These are phyloP conservation scores for Anhinga anhinga DNA, from an alignment of 2,113 vertebrate species.

Conservation along the genomic window DNA sequence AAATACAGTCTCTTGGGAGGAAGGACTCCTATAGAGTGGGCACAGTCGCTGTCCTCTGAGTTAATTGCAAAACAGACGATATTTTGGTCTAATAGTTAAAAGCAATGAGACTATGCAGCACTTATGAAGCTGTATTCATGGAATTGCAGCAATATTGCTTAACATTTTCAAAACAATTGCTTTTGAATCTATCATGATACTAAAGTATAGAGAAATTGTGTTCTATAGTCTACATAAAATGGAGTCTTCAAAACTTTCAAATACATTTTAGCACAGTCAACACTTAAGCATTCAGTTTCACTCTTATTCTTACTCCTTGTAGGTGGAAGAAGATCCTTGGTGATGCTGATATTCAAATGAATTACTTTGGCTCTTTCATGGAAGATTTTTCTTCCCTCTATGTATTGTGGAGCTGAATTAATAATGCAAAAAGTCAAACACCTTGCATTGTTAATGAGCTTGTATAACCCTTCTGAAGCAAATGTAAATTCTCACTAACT, in stretches of 20 bases:
- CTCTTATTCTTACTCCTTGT: neutral
- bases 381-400: neutral
- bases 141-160: neutral
- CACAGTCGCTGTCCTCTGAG: neutral
- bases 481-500: neutral
- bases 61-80: neutral
- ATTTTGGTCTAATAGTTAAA: neutral
- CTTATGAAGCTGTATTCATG: neutral
- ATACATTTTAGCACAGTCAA: neutral
- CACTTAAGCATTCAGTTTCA: neutral
- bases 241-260: neutral
- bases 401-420: neutral
- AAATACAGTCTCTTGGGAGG: neutral
- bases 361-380: neutral
- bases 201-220: neutral
- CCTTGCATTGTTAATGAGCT: neutral
- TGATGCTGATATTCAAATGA: neutral
- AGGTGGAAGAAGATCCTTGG: slow-evolving; percentile 26
- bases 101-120: neutral
- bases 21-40: neutral
- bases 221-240: neutral
- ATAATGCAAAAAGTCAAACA: neutral
- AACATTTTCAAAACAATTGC: neutral
- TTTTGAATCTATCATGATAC: neutral
- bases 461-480: neutral